Conservation (phyloP, 2,113 vertebrate genomes). For the Atherinomorus stipes region DNA sequence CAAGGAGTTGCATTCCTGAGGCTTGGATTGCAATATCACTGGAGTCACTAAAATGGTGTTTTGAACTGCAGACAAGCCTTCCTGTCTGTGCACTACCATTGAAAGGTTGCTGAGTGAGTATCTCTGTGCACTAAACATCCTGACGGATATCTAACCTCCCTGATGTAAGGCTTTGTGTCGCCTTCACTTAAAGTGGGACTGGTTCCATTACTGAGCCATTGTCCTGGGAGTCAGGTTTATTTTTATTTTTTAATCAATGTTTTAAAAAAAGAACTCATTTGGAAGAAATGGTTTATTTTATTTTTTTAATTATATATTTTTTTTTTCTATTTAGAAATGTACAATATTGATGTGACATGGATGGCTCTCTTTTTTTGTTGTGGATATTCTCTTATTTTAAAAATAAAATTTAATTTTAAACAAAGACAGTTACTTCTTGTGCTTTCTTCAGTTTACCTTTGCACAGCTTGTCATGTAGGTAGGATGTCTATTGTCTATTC, state of each 20-base stretch:
- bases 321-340: conserved; percentile 80
- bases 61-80: conserved; percentile 28
- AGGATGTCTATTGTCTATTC: neutral
- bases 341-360: conserved; percentile 73
- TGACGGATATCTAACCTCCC: conserved; percentile 56
- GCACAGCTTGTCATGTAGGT: neutral
- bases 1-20: conserved; percentile 2
- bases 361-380: conserved; percentile 48
- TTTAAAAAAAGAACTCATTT: conserved; percentile 62
- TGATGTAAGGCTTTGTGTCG: conserved; percentile 13
- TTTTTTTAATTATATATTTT: conserved; percentile 72
- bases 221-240: conserved; percentile 23
- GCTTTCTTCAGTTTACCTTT: neutral
- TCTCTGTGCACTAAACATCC: conserved; percentile 60
- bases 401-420: conserved; percentile 80
- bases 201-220: conserved; percentile 24
- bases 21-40: conserved; percentile 43
- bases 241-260: conserved; percentile 38
- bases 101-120: conserved; percentile 26
- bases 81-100: conserved; percentile 42
- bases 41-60: conserved; percentile 38
- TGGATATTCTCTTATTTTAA: conserved; percentile 74
- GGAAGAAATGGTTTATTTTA: conserved; percentile 73
- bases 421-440: neutral
- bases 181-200: conserved; percentile 26